Evolutionary conservation across 2,797 vertebrate species (phyloP), one percentile per base, ranked within the genome.

Genomic region (Thunnus albacares): DNA sequence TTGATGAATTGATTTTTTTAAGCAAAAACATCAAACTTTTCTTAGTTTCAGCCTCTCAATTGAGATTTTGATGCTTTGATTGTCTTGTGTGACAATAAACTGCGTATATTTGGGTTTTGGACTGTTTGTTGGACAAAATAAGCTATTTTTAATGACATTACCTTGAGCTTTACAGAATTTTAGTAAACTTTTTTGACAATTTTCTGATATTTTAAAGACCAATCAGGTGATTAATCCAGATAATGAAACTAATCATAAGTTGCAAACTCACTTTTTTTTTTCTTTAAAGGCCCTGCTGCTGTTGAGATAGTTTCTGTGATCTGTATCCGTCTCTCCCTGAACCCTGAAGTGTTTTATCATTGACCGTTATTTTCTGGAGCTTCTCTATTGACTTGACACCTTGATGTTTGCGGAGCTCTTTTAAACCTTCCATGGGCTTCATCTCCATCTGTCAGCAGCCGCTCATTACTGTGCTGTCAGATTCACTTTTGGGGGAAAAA

Each of bases 301-400:
- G 53, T 53, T 80, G 13, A 53, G 59, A 62, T 55, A 13, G 12
- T 65, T 24, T 41, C 12, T 69, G 47, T 77, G 53, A 77, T 74
- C 56, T 77, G 53, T 47, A n/a, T 76, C 63, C 6, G 53, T 66
- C 59, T 70, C 38, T 59, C 13, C 8, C 13, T 57, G 64, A 74
- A 73, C 77, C 53, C 64, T 26, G 64, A 80, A 58, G 69, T 49
- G 17, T 66, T 15, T 62, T 38, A 62, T 64, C 49, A 77, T 26
- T 13, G 60, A 55, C 57, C 56, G 55, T 47, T 74, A 53, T 64
- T 70, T 75, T 64, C 53, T 41, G 20, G 35, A 35, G 60, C 57
- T 49, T 43, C 56, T 63, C 58, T n/a, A 2, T 38, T 72, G 58
- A 26, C 30, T 45, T 45, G 58, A 71, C 55, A 30, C n/a, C 0